Evolutionary conservation across 2,113 vertebrate genomes (phyloP).

Genomic region (Sturnira hondurensis): DNA sequence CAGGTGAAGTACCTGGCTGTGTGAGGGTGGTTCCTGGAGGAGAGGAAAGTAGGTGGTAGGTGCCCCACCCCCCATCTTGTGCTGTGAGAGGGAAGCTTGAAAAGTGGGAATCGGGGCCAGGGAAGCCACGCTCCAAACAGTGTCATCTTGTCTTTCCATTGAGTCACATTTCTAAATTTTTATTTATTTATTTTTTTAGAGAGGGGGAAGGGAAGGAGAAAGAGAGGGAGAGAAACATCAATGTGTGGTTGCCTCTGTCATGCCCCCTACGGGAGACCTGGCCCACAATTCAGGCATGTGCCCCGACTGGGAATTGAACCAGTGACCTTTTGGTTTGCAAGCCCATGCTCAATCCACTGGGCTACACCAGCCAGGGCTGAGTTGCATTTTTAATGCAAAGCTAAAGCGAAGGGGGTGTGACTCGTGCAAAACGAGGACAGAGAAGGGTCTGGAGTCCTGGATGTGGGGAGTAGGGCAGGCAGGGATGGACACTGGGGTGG

Average conservation of each 20-base stretch:
- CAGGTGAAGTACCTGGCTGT: no score
- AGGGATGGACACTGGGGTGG: background rate
- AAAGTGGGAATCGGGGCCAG: background rate
- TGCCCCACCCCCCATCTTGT: background rate
- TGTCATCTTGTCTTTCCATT: background rate
- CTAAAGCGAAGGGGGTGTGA: background rate
- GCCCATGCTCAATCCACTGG: no score
- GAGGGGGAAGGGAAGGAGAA: no score
- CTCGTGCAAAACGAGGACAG: background rate
- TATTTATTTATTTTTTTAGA: no score
- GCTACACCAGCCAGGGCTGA: background rate
- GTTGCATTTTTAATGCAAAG: fast-evolving
- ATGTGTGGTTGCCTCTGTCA: no score
- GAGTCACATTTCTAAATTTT: background rate
- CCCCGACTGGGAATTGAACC: no score
- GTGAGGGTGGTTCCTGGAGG: background rate
- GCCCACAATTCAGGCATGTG: no score
- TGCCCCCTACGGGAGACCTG: no score
- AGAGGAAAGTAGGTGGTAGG: background rate
- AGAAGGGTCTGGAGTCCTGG: background rate
- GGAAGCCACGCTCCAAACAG: background rate
- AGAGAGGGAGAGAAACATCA: no score
- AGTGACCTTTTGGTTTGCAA: no score
- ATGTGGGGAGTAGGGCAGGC: background rate
- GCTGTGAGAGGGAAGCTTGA: background rate